Base-by-base conservation (phyloP, 2,888 invertebrate species). In the Tillus elongatus region DNA sequence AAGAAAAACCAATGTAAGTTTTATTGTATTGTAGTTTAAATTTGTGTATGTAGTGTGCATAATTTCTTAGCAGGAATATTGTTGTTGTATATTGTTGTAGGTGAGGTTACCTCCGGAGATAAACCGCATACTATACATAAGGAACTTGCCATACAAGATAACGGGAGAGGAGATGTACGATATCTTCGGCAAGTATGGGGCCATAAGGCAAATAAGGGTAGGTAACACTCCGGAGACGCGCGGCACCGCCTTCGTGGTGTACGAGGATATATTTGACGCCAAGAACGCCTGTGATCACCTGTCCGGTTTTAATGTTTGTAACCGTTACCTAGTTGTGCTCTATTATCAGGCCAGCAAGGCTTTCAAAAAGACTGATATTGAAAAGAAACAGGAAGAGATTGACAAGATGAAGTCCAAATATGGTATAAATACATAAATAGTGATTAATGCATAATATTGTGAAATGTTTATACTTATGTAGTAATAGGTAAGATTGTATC, bases 141-240 rank as follows among this genome's bases (percentile, higher is more conserved):
- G 97, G 57, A 99, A 99, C 69, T 72, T 98, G 42, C 98, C 98
- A 0, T 99, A 97, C 60, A 98, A 98, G 74, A 98, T 99, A 51
- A 96, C 96, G 33, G 92, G 90, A 3, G 98, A 98, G 67, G 98
- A 99, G 77, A 98, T 98, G 97, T 98, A 99, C 62, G 98, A 99
- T 68, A 99, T 99, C 46, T 99, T 98, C 74, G 98, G 98, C 11
- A 99, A 99, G 72, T 98, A 97, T 69, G 98, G 98, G 52, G 97
- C 98, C 2, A 97, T 98, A 47, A 70, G 98, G 52, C 98, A 99
- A 70, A 98, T 98, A 43, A 73, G 98, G 69, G 90, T 96, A 16
- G 97, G 97, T 1, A 97, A 95, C 58, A 97, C 96, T 13, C 88
- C 95, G 9, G 97, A 98, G 67, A 93, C 96, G 0, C 78, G 93